Base-by-base conservation (phyloP, 1,140 invertebrate genomes). In the Papilio xuthus region DNA sequence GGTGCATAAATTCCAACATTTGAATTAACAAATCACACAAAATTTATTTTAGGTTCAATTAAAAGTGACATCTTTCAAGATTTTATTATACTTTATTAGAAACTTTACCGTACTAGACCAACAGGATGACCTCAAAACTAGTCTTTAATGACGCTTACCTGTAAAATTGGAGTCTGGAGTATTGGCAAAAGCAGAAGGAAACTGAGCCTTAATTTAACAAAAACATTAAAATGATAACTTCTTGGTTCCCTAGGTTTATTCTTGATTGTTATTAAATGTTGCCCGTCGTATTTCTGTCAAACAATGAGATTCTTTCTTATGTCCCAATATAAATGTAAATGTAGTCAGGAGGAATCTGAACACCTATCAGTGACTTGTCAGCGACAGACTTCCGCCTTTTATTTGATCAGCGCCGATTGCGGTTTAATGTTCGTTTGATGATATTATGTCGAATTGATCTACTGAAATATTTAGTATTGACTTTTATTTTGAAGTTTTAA, bases 281-380 rank as follows among this genome's bases (percentile, higher is more conserved):
- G 2, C 42, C 13, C 9, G 8, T 53, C 50, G 4, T 53, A 18
- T 7, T 26, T 26, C 15, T 10, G 44, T 9, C 56, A 60, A 60
- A 60, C 12, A 60, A 60, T 60, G 23, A 20, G 9, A 20, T 56
- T 56, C 20, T 56, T 15, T 20, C n/a, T 23, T 56, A 9, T 20
- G 4, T n/a, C 10, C 23, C 56, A 60, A 60, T 60, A 60, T 60
- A 60, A 60, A 60, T 60, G 56, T 26, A 60, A 60, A 60, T 60
- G 9, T 3, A 28, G 56, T 0, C 56, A 26, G 23, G 7, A 10
- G 12, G 26, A 23, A 26, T 1, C 56, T 60, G 56, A 9, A 60
- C 10, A 13, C 23, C 18, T 60, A 18, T 60, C 56, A 60, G 50
- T 53, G 20, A 60, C 56, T 60, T 60, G 56, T 60, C 56, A 60